Percentiles rank a stretch among this genome's conserved stretches.
phyloP scores from a whole-genome alignment of 2,888 invertebrate species.

The Teleiodes luculella region DNA sequence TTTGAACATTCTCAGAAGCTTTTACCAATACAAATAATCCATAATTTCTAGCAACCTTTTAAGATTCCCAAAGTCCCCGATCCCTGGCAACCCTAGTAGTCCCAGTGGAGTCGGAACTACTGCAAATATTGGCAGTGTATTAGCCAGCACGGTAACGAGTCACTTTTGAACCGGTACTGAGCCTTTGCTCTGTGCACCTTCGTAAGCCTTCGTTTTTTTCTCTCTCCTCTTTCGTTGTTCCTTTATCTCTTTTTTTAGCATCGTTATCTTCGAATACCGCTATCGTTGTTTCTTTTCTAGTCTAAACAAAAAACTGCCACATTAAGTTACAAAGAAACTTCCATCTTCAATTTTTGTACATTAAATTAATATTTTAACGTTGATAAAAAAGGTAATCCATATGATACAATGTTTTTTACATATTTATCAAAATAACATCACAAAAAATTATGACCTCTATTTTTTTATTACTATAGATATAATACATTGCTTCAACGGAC shows the following conservation, averaged over 20 bases:
- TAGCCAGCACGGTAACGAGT: conserved; percentile 57
- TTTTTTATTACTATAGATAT: not conserved
- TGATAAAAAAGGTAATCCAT: too few relatives aligned
- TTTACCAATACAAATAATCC: not conserved
- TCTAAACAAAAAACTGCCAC: too few relatives aligned
- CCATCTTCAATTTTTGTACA: too few relatives aligned
- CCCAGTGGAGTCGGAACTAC: conserved; percentile 46
- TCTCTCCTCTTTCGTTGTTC: conserved; percentile 18
- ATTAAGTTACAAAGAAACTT: too few relatives aligned
- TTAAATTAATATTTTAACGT: too few relatives aligned
- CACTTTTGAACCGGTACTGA: conserved; percentile 42
- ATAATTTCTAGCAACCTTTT: not conserved
- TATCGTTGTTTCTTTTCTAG: conserved; percentile 13
- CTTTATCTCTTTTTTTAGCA: conserved; percentile 13
- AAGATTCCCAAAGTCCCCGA: not conserved
- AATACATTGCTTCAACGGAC: not conserved
- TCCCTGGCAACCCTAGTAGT: conserved; percentile 34
- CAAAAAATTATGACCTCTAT: not conserved
- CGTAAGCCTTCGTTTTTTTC: conserved; percentile 33
- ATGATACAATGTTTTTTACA: too few relatives aligned
- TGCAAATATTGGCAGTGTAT: conserved; percentile 70
- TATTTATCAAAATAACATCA: not conserved
- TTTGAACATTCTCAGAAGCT: too few relatives aligned
- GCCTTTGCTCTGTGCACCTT: conserved; percentile 19
- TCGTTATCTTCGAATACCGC: conserved; percentile 19